Evolutionary conservation across 2,797 vertebrate species (phyloP).

Genomic region (Aldrovandia affinis): DNA sequence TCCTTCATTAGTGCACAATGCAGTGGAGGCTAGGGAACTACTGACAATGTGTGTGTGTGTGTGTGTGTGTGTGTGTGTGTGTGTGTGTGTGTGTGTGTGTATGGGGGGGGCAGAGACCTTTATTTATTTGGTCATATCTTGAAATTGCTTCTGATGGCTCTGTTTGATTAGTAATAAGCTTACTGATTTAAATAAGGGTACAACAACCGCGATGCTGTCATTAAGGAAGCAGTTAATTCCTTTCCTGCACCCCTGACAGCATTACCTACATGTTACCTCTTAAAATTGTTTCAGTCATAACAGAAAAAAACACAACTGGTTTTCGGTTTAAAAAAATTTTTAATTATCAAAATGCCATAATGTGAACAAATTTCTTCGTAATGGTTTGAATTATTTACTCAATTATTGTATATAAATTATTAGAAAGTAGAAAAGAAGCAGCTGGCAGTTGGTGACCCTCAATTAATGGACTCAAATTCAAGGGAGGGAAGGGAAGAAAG

Average conservation of each 20-base stretch:
- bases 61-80: background rate
- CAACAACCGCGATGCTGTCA: background rate
- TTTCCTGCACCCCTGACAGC: background rate
- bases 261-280: background rate
- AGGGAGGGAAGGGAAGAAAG: too few relatives aligned
- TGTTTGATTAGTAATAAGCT: background rate
- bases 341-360: background rate
- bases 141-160: background rate
- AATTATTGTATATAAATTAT: background rate
- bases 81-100: background rate
- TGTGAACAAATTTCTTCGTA: background rate
- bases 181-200: background rate
- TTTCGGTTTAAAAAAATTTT: background rate
- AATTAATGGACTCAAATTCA: too few relatives aligned
- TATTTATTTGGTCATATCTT: background rate
- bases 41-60: background rate
- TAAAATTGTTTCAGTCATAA: background rate
- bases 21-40: background rate
- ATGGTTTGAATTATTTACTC: background rate
- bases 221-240: background rate
- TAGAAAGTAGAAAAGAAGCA: background rate
- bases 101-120: background rate
- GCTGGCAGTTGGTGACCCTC: slow-evolving; percentile 23
- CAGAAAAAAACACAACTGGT: background rate
- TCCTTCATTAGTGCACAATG: background rate